Evolutionary conservation across 2,113 vertebrate species (phyloP).

Genomic region (Lampris incognitus): DNA sequence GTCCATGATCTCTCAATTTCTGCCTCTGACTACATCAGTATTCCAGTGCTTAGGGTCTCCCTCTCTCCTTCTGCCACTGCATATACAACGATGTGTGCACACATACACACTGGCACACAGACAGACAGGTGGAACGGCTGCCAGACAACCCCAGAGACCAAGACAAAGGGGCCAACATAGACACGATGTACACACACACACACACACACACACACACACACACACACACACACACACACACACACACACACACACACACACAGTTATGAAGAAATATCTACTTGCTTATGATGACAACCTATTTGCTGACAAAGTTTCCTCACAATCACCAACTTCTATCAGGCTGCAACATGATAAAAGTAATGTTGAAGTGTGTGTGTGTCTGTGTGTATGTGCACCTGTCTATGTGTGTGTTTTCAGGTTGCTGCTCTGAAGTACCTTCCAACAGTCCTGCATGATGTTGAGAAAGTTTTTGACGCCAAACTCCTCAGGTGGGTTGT

Average conservation of each 20-base stretch:
- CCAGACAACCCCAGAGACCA: not conserved
- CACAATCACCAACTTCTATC: constrained; percentile 21
- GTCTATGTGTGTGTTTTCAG: constrained; percentile 74
- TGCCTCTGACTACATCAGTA: constrained; percentile 19
- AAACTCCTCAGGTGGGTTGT: constrained; percentile 90
- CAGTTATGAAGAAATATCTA: constrained; percentile 3
- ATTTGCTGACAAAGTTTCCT: constrained; percentile 50
- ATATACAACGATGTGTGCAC: not conserved
- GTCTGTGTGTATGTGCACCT: constrained; percentile 19
- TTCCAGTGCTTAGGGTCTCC: constrained; percentile 26
- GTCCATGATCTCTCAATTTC: not conserved
- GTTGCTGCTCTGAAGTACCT: constrained; percentile 98
- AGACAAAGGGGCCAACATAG: not conserved
- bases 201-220: not conserved
- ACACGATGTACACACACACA: not conserved
- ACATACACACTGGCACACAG: constrained; percentile 4
- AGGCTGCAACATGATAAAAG: constrained; percentile 19
- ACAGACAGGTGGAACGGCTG: constrained; percentile 16
- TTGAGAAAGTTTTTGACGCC: constrained; percentile 94
- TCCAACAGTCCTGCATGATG: constrained; percentile 94
- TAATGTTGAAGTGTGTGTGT: constrained; percentile 21
- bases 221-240: constrained; percentile 19
- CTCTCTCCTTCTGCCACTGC: not conserved
- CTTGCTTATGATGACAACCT: constrained; percentile 25
- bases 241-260: constrained; percentile 19